These are phyloP conservation scores for Anarrhichthys ocellatus DNA, from an alignment of 2,113 vertebrate genomes.

Conservation along the genomic window DNA sequence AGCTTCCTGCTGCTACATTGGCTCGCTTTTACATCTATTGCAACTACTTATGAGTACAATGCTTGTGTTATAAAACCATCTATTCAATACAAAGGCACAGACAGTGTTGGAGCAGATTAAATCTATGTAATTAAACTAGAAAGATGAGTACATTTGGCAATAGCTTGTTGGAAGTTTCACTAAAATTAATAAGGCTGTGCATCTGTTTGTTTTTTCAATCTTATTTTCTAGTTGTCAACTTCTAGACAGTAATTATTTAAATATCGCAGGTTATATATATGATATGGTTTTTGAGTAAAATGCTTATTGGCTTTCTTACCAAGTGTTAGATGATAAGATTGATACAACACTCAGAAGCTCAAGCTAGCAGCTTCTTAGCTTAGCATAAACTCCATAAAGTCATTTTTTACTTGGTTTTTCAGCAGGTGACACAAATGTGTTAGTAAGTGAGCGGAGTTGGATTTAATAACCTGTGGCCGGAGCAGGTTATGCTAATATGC, in stretches of 20 bases:
- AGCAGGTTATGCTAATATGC: neutral
- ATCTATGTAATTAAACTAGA: conserved; percentile 31
- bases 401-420: neutral
- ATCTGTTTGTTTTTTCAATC: neutral
- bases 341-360: no score
- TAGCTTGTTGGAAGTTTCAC: conserved; percentile 5
- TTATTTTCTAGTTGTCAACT: neutral
- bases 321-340: no score
- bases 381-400: neutral
- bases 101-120: conserved; percentile 10
- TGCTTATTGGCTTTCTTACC: no score
- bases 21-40: conserved; percentile 41
- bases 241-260: neutral
- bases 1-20: conserved; percentile 57
- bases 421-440: neutral
- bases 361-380: neutral
- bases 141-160: conserved; percentile 15
- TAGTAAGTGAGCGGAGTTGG: neutral
- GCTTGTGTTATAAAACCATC: conserved; percentile 17
- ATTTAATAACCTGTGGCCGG: neutral
- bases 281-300: neutral
- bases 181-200: conserved; percentile 9
- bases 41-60: conserved; percentile 22
- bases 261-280: neutral
- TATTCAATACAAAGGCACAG: conserved; percentile 27